A percentile compares a stretch with the other conserved stretches of the same genome.
These are phyloP conservation scores for Mobula birostris DNA, from an alignment of 2,113 vertebrate genomes.

Conservation along the genomic window DNA sequence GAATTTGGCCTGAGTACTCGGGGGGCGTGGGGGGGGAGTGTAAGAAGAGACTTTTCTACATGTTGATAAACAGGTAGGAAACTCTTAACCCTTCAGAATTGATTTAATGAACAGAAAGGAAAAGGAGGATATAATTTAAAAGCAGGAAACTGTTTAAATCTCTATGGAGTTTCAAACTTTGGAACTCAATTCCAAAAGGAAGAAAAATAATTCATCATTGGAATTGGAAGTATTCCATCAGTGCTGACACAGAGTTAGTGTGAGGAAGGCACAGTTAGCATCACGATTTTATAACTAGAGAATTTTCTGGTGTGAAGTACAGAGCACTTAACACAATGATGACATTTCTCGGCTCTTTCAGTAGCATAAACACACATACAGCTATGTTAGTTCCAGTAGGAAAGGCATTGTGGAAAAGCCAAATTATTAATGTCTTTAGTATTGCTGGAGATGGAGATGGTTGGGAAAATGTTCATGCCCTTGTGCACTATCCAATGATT, in stretches of 20 bases:
- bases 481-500: neutral
- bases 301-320: neutral
- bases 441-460: neutral
- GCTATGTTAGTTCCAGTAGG: neutral
- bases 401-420: neutral
- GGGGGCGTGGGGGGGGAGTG: neutral
- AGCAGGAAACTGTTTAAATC: neutral
- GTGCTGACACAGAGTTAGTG: neutral
- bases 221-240: neutral
- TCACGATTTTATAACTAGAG: neutral
- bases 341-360: neutral
- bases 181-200: neutral
- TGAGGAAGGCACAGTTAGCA: neutral
- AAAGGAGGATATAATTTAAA: neutral
- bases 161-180: neutral
- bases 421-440: neutral
- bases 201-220: neutral
- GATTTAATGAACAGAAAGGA: no score
- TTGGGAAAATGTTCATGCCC: neutral
- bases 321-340: neutral
- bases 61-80: no score
- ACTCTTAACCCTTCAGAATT: neutral
- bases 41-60: neutral
- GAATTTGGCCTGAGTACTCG: neutral
- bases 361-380: no score